Base-by-base conservation (phyloP, 2,888 invertebrate species). In the Hedya salicella region DNA sequence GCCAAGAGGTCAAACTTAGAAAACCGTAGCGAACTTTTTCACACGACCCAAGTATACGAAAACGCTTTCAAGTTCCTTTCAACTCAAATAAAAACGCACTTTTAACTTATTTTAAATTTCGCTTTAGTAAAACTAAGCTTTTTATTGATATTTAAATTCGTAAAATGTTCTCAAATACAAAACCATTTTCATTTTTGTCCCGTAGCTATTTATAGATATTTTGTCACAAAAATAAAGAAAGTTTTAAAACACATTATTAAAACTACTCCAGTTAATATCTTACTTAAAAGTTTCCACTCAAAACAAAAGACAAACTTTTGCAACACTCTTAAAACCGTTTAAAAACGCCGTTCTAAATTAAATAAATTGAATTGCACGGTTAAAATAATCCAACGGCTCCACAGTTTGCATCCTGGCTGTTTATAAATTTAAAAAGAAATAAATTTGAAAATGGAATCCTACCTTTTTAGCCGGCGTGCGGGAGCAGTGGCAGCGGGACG, bases 401-500 rank as follows among this genome's bases (percentile, higher is more conserved):
- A 40, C 48, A n/a, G 16, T 57, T 53, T 3, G 8, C 48, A 59
- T 19, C 8, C 48, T 59, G 60, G 59, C 61, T 46, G 17, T 17
- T 16, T 30, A 49, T n/a, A 61, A 49, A 19, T 36, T 36, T 6
- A 46, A 62, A 30, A 56, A 14, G 3, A 14, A 25, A 49, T 19
- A 50, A 53, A 21, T 44, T 54, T 54, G 11, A 53, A 60, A 60
- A 53, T 53, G 25, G 59, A 66, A 61, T 61, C 80, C 78, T 80
- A 77, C 61, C 68, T 67, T 68, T 70, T 59, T 42, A 44, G 65
- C 71, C 65, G 69, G 81, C 88, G 87, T 77, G 82, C 75, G 75
- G 74, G 79, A 75, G 76, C 78, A 78, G 36, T 77, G 81, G 75
- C 69, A 75, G 80, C 80, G 75, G 79, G 78, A 74, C 79, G 82